A percentile compares a stretch with the other conserved stretches of the same genome.
Conservation (phyloP, 2,113 vertebrate species). For the Chascanopsetta lugubris region DNA sequence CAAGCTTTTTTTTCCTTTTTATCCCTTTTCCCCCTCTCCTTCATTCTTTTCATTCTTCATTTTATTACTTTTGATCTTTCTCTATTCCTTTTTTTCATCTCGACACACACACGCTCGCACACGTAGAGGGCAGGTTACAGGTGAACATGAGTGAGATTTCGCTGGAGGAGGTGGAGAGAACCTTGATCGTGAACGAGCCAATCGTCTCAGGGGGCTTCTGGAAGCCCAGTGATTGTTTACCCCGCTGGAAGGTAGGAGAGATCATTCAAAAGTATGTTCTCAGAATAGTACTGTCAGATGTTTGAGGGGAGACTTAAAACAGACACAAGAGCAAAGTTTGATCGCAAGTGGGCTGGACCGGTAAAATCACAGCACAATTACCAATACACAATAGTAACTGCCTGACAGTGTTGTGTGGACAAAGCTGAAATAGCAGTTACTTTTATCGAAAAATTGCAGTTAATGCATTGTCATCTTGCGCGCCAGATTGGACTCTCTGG, state of each 20-base stretch:
- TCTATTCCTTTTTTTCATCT: constrained; percentile 2
- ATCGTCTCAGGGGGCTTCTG: constrained; percentile 89
- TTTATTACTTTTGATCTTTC: neutral
- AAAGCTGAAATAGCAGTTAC: too few relatives aligned
- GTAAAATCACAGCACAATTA: too few relatives aligned
- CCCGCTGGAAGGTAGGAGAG: constrained; percentile 84
- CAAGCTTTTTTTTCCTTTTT: neutral
- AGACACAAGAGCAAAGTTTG: too few relatives aligned
- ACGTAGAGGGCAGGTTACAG: constrained; percentile 88
- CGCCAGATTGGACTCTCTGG: too few relatives aligned
- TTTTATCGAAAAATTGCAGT: too few relatives aligned
- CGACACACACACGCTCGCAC: neutral
- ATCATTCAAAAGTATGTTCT: too few relatives aligned
- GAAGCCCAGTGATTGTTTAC: constrained; percentile 91
- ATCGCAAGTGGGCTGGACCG: too few relatives aligned
- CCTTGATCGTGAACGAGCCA: constrained; percentile 81
- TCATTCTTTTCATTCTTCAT: neutral
- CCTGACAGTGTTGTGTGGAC: too few relatives aligned
- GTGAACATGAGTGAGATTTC: constrained; percentile 94
- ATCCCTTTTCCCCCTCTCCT: neutral
- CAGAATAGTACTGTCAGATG: too few relatives aligned
- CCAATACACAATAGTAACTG: too few relatives aligned
- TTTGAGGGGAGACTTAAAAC: too few relatives aligned
- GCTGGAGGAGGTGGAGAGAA: constrained; percentile 88
- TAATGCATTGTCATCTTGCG: too few relatives aligned